Percentiles rank a stretch among this genome's conserved stretches.
Evolutionary conservation across 2,888 invertebrate species (phyloP).

Genomic region (Luperina nickerlii): DNA sequence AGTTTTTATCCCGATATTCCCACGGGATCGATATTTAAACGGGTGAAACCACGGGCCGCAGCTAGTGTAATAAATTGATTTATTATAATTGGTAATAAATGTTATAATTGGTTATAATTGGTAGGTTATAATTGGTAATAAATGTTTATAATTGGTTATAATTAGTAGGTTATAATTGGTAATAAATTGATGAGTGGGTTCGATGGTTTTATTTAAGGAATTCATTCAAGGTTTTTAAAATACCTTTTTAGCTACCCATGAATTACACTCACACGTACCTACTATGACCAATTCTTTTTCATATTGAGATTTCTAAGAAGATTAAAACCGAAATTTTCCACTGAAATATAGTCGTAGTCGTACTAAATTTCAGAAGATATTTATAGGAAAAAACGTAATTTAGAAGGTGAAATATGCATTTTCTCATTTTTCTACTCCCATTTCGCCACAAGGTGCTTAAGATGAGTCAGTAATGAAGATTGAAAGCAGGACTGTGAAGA

Average conservation of each 20-base stretch:
- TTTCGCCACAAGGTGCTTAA: not conserved
- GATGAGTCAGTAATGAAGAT: not conserved
- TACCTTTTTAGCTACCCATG: not conserved
- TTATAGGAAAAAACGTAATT: not conserved
- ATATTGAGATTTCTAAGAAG: not conserved
- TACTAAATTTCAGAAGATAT: not conserved
- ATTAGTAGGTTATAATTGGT: too few species aligned
- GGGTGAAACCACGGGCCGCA: too few species aligned
- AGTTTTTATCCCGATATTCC: too few species aligned
- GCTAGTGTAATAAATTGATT: too few species aligned
- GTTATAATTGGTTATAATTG: too few species aligned
- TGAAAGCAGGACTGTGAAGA: not conserved
- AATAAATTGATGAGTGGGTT: not conserved
- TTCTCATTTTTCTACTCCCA: not conserved
- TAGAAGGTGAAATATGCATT: not conserved
- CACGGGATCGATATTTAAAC: too few species aligned
- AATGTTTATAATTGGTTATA: too few species aligned
- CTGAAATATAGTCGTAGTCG: not conserved
- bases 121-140: too few species aligned
- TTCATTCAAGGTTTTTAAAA: not conserved
- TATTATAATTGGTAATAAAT: too few species aligned
- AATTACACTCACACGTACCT: not conserved
- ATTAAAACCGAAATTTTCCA: not conserved
- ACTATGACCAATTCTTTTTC: not conserved
- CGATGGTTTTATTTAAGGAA: not conserved